These are phyloP conservation scores for Chaetophractus vellerosus DNA, from an alignment of 2,797 vertebrate genomes.

Conservation along the genomic window DNA sequence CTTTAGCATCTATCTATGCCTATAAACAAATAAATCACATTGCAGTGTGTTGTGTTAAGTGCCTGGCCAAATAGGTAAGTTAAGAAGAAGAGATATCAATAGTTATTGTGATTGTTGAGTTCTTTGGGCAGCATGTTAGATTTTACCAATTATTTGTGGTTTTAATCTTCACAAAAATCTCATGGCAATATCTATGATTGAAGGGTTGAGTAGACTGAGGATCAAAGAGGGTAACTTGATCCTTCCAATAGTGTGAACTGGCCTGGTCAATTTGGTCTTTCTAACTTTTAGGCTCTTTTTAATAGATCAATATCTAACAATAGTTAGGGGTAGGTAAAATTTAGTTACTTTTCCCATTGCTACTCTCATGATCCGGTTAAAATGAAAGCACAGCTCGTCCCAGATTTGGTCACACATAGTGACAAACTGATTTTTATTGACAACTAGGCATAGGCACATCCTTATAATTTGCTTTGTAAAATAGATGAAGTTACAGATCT, in stretches of 20 bases:
- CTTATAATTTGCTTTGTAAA: too few species aligned
- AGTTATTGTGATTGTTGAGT: not conserved
- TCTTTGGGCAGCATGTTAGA: not conserved
- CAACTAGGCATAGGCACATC: too few species aligned
- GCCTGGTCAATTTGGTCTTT: not conserved
- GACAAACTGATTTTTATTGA: too few species aligned
- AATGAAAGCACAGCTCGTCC: too few species aligned
- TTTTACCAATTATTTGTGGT: constrained; percentile 17
- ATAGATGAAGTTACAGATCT: too few species aligned
- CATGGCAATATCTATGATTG: not conserved
- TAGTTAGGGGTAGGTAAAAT: too few species aligned
- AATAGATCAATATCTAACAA: not conserved
- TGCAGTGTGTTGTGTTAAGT: not conserved
- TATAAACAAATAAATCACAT: not conserved
- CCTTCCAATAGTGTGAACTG: not conserved
- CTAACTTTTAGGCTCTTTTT: not conserved
- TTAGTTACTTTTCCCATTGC: too few species aligned
- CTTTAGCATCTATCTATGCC: not conserved
- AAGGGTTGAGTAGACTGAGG: not conserved
- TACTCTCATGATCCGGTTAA: too few species aligned
- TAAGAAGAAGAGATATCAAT: not conserved
- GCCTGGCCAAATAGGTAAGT: not conserved
- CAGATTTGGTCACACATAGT: too few species aligned
- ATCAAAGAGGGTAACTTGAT: not conserved
- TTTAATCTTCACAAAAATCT: constrained; percentile 7